These are phyloP conservation scores for Acronicta aceris DNA, from an alignment of 2,888 invertebrate species.

Conservation along the genomic window DNA sequence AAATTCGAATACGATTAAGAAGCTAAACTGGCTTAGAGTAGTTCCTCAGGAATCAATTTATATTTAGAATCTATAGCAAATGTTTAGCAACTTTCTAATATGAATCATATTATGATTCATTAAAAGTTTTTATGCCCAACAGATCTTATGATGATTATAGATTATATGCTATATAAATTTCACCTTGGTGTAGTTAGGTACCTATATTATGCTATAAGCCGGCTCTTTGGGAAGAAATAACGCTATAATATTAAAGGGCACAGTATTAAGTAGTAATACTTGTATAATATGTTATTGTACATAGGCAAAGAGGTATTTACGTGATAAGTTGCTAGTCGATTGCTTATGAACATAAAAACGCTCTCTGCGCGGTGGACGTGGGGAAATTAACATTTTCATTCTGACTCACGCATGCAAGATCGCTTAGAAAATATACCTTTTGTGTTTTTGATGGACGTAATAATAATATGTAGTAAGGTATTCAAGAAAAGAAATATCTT, in stretches of 20 bases:
- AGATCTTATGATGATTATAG: too few species aligned
- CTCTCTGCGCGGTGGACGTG: constrained; percentile 33
- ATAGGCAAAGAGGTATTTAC: constrained; percentile 5
- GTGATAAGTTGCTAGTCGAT: constrained; percentile 21
- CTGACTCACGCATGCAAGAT: constrained; percentile 14
- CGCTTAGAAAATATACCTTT: constrained; percentile 20
- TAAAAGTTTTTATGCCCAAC: too few species aligned
- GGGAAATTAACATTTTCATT: constrained; percentile 47
- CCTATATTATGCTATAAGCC: too few species aligned
- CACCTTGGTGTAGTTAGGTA: too few species aligned
- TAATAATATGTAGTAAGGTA: background rate
- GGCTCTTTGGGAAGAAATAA: background rate
- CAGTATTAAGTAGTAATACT: background rate
- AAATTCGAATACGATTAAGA: too few species aligned
- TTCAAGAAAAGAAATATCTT: background rate
- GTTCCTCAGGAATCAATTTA: too few species aligned
- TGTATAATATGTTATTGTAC: background rate
- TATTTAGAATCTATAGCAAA: too few species aligned
- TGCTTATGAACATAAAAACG: constrained; percentile 49
- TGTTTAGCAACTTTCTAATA: too few species aligned
- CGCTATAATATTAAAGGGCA: background rate
- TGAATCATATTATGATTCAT: too few species aligned
- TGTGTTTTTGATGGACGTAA: constrained; percentile 7
- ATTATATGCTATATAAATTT: too few species aligned
- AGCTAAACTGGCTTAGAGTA: too few species aligned